Conservation (phyloP, 2,888 invertebrate genomes). For the Selenia dentaria region DNA sequence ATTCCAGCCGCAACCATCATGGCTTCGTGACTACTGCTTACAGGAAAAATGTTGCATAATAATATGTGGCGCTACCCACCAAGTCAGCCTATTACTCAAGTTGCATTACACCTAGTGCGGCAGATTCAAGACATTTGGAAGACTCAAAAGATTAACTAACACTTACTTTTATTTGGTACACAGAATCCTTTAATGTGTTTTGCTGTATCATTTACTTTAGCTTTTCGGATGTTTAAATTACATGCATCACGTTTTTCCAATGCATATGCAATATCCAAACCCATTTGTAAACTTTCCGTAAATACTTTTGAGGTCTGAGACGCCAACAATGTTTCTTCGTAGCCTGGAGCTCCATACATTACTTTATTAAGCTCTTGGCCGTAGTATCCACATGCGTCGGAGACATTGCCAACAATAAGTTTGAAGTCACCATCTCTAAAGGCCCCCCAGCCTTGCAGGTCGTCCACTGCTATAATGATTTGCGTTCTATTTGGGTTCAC, state of each 20-base stretch:
- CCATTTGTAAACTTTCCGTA: constrained; percentile 42
- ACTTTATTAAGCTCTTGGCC: constrained; percentile 40
- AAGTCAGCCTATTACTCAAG: no score
- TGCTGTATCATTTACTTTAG: constrained; percentile 5
- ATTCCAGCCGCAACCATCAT: no score
- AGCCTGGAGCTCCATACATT: constrained; percentile 37
- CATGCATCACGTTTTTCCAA: constrained; percentile 36
- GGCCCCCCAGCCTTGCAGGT: constrained; percentile 58
- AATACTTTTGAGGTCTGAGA: constrained; percentile 47
- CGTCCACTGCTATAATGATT: constrained; percentile 81
- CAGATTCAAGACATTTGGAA: no score
- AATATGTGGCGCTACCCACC: no score
- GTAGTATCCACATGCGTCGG: constrained; percentile 38
- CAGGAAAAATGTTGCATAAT: no score
- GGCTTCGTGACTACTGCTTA: no score
- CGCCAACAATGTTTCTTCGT: constrained; percentile 44
- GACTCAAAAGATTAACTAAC: no score
- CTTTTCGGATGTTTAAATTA: constrained; percentile 9
- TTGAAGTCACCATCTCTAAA: constrained; percentile 55
- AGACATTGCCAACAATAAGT: constrained; percentile 51
- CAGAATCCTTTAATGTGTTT: constrained; percentile 34
- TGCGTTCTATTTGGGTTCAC: constrained; percentile 64
- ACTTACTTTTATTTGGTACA: constrained; percentile 48
- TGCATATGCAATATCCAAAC: constrained; percentile 38
- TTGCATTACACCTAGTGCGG: no score